Base-by-base conservation (phyloP, 2,888 invertebrate genomes). In the Apotomis capreana region DNA sequence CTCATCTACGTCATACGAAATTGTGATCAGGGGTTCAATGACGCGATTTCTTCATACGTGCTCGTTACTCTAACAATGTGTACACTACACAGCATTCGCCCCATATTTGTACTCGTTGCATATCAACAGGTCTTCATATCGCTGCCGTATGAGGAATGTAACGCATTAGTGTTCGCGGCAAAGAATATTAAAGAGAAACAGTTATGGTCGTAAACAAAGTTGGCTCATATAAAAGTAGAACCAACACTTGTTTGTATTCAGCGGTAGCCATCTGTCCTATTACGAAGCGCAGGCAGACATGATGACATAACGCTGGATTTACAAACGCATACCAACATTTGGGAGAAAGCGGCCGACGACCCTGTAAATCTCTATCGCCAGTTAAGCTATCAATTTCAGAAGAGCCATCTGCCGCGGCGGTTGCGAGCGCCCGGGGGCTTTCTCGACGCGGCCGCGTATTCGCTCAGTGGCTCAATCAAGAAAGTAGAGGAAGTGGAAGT, bases 301-400 rank as follows among this genome's bases (percentile, higher is more conserved):
- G 76, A 81, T 89, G 86, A 89, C 85, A 87, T 89, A 89, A 89
- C 68, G 58, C 68, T 49, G 68, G 81, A 85, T 83, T 81, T 82
- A 83, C 81, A 82, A 83, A 84, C 83, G 83, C 83, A 83, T 81
- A 83, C 64, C 72, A 76, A 75, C 82, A 79, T 80, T 80, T 78
- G 76, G 79, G 88, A 88, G 90, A 90, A 90, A 90, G 90, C 88
- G 89, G 86, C 74, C 86, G 82, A 81, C 83, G 87, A 89, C 87
- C 88, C 83, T 82, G 74, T 81, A 81, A 74, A 69, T 81, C 76
- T 81, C 84, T 84, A 87, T 86, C 85, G 82, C 75, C 78, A 79
- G 78, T 77, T 81, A 81, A 77, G 79, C 81, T 79, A 82, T 81
- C 81, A 80, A 81, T 83, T 84, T 84, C 79, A 83, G 82, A 81